phyloP scores from a whole-genome alignment of 1,140 invertebrate species.

The Papilio dardanus region DNA sequence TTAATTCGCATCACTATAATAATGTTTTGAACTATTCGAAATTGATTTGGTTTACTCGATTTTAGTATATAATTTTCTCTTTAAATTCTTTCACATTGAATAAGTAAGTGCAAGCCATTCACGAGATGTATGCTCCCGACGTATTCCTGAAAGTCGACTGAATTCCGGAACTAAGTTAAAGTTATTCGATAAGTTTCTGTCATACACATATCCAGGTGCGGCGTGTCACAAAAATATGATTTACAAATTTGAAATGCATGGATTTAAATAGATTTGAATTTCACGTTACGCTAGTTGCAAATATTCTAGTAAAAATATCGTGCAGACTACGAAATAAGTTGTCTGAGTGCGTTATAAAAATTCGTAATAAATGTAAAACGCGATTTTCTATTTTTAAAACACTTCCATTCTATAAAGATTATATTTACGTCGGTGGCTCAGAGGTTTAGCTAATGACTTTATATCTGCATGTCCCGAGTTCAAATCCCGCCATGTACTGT shows the following conservation, averaged over 20 bases:
- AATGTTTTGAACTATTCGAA: too few relatives aligned
- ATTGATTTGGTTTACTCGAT: too few relatives aligned
- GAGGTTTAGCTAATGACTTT: too few relatives aligned
- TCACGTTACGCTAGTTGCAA: neutral
- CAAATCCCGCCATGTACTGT: too few relatives aligned
- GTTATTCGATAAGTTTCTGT: constrained; percentile 23
- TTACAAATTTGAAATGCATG: constrained; percentile 13
- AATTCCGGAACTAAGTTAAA: constrained; percentile 7
- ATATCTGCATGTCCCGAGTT: too few relatives aligned
- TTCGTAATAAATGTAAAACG: too few relatives aligned
- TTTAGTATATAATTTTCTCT: neutral
- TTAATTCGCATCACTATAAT: too few relatives aligned
- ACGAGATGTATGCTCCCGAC: neutral
- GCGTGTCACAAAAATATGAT: constrained; percentile 1
- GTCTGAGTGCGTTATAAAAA: too few relatives aligned
- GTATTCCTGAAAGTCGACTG: neutral
- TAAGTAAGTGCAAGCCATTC: neutral
- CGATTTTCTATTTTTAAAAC: too few relatives aligned
- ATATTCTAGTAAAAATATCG: neutral
- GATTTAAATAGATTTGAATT: neutral
- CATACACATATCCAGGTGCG: neutral
- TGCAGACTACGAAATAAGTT: too few relatives aligned
- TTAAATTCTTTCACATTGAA: neutral
- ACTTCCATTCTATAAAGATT: too few relatives aligned
- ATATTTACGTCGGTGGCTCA: too few relatives aligned